These are phyloP conservation scores for Ginglymostoma cirratum DNA, from an alignment of 2,113 vertebrate species.

Conservation along the genomic window DNA sequence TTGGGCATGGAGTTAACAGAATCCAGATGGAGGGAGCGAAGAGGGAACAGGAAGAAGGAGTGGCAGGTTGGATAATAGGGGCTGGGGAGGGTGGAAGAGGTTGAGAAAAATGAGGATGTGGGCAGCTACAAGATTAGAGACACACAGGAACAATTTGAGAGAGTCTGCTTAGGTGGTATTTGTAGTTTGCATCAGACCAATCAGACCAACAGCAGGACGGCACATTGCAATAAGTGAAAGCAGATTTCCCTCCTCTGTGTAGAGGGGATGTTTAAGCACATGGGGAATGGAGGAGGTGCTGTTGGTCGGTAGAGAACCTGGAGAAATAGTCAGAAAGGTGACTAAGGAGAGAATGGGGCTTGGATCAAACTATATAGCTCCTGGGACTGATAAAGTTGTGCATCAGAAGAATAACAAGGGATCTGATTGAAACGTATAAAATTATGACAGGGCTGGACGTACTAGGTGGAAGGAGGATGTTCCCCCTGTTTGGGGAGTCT, in stretches of 20 bases:
- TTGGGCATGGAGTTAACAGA: background rate
- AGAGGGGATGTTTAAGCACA: background rate
- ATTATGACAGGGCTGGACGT: no score
- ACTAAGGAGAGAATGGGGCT: background rate
- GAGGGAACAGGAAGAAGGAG: background rate
- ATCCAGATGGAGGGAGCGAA: background rate
- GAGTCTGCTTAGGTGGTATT: background rate
- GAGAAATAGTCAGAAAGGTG: background rate
- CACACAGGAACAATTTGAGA: background rate
- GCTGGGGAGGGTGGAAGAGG: conserved; percentile 38
- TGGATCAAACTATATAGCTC: no score
- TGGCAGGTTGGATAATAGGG: conserved; percentile 11
- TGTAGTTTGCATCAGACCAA: conserved; percentile 36
- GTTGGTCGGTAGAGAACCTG: no score
- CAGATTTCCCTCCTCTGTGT: background rate
- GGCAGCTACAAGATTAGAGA: background rate
- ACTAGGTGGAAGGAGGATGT: no score
- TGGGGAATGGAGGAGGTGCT: background rate
- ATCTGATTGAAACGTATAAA: no score
- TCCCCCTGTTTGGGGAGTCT: no score
- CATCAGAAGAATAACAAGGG: no score
- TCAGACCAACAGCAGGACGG: background rate
- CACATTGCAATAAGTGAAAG: background rate
- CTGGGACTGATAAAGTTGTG: no score
- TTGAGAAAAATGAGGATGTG: conserved; percentile 39